These are phyloP conservation scores for Nymphicus hollandicus DNA, from an alignment of 2,113 vertebrate species.

Conservation along the genomic window DNA sequence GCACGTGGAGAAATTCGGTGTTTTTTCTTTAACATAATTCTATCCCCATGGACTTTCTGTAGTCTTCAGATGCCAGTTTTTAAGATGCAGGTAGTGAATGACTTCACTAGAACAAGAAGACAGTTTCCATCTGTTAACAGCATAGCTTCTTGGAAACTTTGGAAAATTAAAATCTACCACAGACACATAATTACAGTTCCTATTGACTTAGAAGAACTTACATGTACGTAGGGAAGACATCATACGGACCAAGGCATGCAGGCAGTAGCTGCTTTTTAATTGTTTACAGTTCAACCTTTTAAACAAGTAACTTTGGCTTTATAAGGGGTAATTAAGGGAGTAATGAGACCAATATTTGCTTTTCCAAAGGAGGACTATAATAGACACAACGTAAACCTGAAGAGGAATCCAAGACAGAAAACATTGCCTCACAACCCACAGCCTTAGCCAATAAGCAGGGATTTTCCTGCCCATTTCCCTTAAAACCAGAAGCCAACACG, in stretches of 20 bases:
- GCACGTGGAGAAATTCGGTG: background rate
- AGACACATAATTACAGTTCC: background rate
- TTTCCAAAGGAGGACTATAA: background rate
- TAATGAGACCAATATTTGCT: background rate
- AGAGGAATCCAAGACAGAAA: background rate
- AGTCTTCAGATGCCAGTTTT: rapidly evolving
- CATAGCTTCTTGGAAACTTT: background rate
- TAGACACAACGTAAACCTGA: background rate
- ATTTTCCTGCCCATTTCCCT: background rate
- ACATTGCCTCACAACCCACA: background rate
- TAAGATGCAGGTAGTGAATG: background rate
- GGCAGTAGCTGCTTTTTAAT: background rate
- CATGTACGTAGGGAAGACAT: background rate
- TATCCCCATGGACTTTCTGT: background rate
- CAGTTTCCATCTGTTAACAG: background rate
- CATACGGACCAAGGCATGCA: rapidly evolving
- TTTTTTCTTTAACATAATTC: background rate
- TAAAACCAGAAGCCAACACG: rapidly evolving
- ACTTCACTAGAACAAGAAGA: background rate
- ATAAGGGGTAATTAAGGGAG: background rate
- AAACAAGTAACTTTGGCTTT: background rate
- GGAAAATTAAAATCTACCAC: background rate
- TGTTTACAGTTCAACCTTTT: background rate
- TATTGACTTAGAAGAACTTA: background rate
- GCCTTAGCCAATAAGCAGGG: background rate